These are phyloP conservation scores for Acipenser ruthenus DNA, from an alignment of 2,797 vertebrate genomes.

Conservation along the genomic window DNA sequence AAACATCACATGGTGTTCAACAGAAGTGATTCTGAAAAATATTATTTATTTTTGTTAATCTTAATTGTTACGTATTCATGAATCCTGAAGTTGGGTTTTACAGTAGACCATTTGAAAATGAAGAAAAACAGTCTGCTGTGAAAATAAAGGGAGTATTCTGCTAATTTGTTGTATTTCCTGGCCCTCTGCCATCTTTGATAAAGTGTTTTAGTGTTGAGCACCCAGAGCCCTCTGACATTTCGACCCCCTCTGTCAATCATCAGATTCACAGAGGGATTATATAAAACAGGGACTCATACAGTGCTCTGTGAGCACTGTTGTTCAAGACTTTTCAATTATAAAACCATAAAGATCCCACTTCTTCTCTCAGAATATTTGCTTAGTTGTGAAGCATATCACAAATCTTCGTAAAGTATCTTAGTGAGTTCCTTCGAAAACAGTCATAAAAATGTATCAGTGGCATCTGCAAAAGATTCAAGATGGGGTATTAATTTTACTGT, in stretches of 20 bases:
- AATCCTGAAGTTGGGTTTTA: too few species aligned
- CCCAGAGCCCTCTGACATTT: conserved; percentile 60
- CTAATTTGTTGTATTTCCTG: conserved; percentile 47
- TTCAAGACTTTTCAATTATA: conserved; percentile 20
- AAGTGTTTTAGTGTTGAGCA: conserved; percentile 48
- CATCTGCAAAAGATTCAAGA: too few species aligned
- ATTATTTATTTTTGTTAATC: too few species aligned
- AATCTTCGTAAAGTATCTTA: conserved; percentile 16
- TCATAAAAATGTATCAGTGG: too few species aligned
- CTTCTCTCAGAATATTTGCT: conserved; percentile 11
- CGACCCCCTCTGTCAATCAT: conserved; percentile 56
- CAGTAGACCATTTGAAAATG: too few species aligned
- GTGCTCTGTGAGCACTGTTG: conserved; percentile 8
- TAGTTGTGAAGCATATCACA: conserved; percentile 12
- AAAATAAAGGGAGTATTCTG: conserved; percentile 51
- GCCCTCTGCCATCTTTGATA: conserved; percentile 57
- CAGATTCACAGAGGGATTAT: conserved; percentile 35
- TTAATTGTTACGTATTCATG: too few species aligned
- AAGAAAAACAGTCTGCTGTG: conserved; percentile 41
- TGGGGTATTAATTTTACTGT: too few species aligned
- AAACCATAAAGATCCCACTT: conserved; percentile 26
- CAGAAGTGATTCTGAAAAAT: too few species aligned
- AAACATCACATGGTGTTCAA: too few species aligned
- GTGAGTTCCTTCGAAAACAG: background rate
- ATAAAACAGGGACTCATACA: conserved; percentile 39